Base-by-base conservation (phyloP, 2,888 invertebrate genomes). In the Oligia strigilis region DNA sequence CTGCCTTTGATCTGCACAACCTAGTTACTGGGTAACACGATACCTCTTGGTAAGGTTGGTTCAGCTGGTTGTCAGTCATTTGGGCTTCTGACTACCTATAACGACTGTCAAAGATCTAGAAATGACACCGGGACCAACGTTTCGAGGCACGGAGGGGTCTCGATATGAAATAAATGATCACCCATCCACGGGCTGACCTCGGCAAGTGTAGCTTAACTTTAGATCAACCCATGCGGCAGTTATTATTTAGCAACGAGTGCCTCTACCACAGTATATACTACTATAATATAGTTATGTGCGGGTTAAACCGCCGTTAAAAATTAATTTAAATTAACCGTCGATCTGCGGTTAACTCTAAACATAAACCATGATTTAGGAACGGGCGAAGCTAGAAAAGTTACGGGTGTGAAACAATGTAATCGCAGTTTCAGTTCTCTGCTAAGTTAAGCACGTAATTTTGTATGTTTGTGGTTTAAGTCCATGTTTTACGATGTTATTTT, bases 341-440 rank as follows among this genome's bases (percentile, higher is more conserved):
- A 71, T 71, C 75, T 65, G 66, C 65, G 55, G 81, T 81, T 80
- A 77, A 81, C 84, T 77, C 82, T 85, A 69, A 78, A 78, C 82
- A 75, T 80, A 82, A 88, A 85, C 88, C 75, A 74, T 80, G 80
- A 80, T 87, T 84, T 81, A 83, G 79, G 75, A 85, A 79, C 60
- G 58, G 52, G 71, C 23, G 58, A 66, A 64, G 75, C n/a, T 71
- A 75, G 80, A 67, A 77, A 76, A 80, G 49, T 81, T 82, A 82
- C 71, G 65, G 72, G 60, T 78, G 82, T 82, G 79, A 86, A 88
- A 90, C 83, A 88, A 72, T 75, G 83, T 85, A 83, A 83, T 78
- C 77, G 58, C 70, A 74, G 72, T 82, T 86, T 78, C 36, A 84
- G 73, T 58, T 76, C 40, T 65, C 64, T 23, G 73, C 11, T 19